A percentile compares a stretch with the other conserved stretches of the same genome.
phyloP scores from a whole-genome alignment of 2,113 vertebrate species.

The Paradisaea rubra region DNA sequence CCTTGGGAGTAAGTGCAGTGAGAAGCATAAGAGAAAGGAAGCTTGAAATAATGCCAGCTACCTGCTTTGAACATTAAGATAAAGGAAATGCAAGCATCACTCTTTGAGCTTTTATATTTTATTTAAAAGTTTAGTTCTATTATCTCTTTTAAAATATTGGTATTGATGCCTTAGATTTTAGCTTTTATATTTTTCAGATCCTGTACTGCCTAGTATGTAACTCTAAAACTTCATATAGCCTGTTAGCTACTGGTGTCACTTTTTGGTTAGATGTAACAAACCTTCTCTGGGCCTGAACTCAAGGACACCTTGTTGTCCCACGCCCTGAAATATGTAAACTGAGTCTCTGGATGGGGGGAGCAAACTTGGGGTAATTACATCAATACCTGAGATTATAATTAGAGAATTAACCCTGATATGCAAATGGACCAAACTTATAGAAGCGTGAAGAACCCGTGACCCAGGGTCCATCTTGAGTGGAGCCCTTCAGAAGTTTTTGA shows the following conservation, averaged over 20 bases:
- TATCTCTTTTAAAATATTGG: not conserved
- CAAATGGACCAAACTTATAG: not conserved
- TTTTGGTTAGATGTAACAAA: not conserved
- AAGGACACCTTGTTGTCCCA: not conserved
- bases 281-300: not conserved
- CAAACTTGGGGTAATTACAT: not conserved
- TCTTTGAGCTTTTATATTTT: not conserved
- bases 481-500: not conserved
- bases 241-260: not conserved
- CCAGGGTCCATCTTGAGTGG: not conserved
- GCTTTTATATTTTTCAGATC: not conserved
- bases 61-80: conserved; percentile 19
- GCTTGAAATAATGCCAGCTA: conserved; percentile 12
- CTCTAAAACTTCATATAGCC: not conserved
- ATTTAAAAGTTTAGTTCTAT: not conserved
- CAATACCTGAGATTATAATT: not conserved
- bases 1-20: not conserved
- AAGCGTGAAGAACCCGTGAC: not conserved
- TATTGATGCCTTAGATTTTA: not conserved
- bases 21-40: not conserved
- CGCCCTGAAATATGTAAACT: not conserved
- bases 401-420: not conserved
- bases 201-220: not conserved
- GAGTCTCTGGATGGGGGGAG: not conserved
- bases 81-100: not conserved